Evolutionary conservation across 2,888 invertebrate genomes (phyloP), one percentile per base, ranked within the genome.

Genomic region (Uloborus plumipes): DNA sequence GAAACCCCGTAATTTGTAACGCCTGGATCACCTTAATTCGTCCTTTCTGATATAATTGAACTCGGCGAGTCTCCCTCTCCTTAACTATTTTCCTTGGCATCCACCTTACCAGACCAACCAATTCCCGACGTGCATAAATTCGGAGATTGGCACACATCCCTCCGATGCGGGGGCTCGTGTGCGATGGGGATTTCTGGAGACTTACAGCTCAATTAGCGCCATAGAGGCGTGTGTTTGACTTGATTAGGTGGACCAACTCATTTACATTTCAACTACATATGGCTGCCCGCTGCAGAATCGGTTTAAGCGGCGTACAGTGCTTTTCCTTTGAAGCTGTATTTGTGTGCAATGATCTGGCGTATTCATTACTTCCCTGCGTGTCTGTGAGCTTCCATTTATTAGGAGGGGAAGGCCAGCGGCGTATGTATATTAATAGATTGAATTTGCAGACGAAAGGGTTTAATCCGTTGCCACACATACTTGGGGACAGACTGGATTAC

Each of bases 121-220:
- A 72, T 71, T 50, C 71, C 15, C 50, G 22, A n/a, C 55, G 69
- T 53, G 69, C 55, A 53, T 58, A 16, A 55, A 55, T 55, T 55
- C 55, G 18, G n/a, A 9, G 39, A 39, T 39, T 39, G 39, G 39
- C 39, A 39, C 39, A 39, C 39, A 39, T 39, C 39, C 39, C 39
- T 39, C 39, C 9, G 3, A 39, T 39, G 39, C 9, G 9, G 39
- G 39, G 4, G 39, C 39, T 39, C 20, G 18, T 55, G 18, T 55
- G 55, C 20, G 55, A 9, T n/a, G 20, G n/a, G 55, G 55, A n/a
- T 55, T 55, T 55, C 55, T 55, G 20, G 22, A 49, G 70, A 53
- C 70, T 70, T 70, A 70, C 31, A 59, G 70, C 70, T 71, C 70
- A 71, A 70, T 59, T 59, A 71, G 70, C 22, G 49, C 26, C 22